Evolutionary conservation across 2,113 vertebrate species (phyloP).

Genomic region (Rhinoderma darwinii): DNA sequence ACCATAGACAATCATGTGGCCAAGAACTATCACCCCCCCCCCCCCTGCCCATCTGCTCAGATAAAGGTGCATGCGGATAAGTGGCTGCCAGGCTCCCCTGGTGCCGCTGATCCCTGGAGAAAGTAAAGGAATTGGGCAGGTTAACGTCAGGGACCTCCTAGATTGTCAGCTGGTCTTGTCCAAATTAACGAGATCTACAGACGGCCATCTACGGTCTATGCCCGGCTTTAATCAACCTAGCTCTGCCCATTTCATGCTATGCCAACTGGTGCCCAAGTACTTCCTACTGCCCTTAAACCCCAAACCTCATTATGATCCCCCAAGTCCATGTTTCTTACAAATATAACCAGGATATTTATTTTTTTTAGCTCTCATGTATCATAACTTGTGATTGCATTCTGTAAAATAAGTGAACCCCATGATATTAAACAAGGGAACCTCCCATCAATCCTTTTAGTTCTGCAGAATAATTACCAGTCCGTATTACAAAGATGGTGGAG

Average conservation of each 20-base stretch:
- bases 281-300: too few species aligned
- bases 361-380: too few species aligned
- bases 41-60: not conserved
- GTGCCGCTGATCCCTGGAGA: not conserved
- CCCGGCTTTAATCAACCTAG: not conserved
- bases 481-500: too few species aligned
- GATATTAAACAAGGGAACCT: not conserved
- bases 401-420: not conserved
- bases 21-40: not conserved
- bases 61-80: not conserved
- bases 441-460: not conserved
- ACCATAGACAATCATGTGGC: not conserved
- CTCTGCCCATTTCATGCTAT: too few species aligned
- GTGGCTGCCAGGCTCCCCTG: not conserved
- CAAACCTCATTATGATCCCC: too few species aligned
- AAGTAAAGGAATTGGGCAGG: not conserved
- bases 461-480: too few species aligned
- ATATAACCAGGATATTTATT: too few species aligned
- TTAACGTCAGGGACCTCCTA: too few species aligned
- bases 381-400: too few species aligned
- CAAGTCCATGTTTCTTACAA: too few species aligned
- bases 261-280: not conserved
- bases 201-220: not conserved
- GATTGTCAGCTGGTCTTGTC: not conserved
- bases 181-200: too few species aligned